These are phyloP conservation scores for Mastacembelus armatus DNA, from an alignment of 2,797 vertebrate genomes.

Conservation along the genomic window DNA sequence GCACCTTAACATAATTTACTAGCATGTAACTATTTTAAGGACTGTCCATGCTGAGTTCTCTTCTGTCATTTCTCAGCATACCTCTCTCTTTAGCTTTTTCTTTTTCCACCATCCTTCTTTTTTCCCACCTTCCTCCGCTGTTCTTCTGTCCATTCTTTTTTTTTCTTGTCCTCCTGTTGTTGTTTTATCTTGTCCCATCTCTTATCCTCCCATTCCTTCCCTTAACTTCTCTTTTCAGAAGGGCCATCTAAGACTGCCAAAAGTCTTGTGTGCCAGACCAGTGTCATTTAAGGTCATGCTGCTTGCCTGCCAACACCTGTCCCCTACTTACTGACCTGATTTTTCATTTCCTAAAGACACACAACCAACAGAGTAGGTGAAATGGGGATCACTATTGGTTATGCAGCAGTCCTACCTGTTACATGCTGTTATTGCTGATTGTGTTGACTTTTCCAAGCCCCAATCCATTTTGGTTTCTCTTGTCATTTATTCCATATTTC, in stretches of 20 bases:
- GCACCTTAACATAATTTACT: constrained; percentile 9
- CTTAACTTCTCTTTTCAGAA: constrained; percentile 4
- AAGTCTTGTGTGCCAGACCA: constrained; percentile 15
- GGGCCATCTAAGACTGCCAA: constrained; percentile 31
- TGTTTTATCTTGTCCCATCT: constrained; percentile 18
- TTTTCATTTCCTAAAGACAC: constrained; percentile 13
- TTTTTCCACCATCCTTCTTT: constrained; percentile 7
- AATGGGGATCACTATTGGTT: neutral
- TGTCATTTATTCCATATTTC: neutral
- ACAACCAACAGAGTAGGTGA: neutral
- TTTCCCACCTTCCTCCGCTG: constrained; percentile 23
- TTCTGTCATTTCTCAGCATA: constrained; percentile 9
- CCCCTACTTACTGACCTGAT: constrained; percentile 30
- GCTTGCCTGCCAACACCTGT: constrained; percentile 46
- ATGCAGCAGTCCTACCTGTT: neutral
- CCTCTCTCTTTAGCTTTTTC: constrained; percentile 16
- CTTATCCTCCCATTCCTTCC: neutral
- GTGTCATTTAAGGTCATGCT: constrained; percentile 10
- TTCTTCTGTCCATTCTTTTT: constrained; percentile 12
- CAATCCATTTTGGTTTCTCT: neutral
- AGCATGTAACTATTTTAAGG: constrained; percentile 7
- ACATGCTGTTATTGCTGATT: neutral
- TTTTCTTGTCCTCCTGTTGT: constrained; percentile 33
- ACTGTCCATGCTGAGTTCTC: constrained; percentile 3
- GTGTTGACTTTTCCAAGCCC: neutral